A percentile compares a stretch with the other conserved stretches of the same genome.
phyloP scores from a whole-genome alignment of 2,888 invertebrate species.

The Anoncus sp. region DNA sequence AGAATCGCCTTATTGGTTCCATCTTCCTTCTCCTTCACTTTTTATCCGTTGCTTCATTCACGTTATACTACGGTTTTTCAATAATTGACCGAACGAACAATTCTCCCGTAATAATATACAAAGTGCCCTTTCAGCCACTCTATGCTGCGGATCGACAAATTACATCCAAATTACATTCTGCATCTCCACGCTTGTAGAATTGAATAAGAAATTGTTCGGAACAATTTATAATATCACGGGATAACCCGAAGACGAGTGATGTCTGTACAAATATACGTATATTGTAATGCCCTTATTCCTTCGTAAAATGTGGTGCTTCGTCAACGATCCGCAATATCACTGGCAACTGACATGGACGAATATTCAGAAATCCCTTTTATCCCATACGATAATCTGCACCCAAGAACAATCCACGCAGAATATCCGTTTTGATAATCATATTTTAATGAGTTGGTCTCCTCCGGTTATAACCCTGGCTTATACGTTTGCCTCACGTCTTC shows the following conservation, averaged over 20 bases:
- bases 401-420: neutral
- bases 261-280: neutral
- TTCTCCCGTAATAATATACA: conserved; percentile 65
- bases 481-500: neutral
- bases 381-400: conserved; percentile 4
- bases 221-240: neutral
- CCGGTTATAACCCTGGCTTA: neutral
- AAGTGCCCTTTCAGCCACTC: conserved; percentile 36
- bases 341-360: neutral
- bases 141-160: neutral
- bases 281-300: neutral
- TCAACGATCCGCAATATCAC: neutral
- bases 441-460: neutral
- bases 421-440: neutral
- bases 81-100: conserved; percentile 23
- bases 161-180: neutral
- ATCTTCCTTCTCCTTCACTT: neutral
- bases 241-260: neutral
- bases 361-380: neutral
- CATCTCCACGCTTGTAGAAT: neutral
- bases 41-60: neutral
- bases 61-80: conserved; percentile 18
- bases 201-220: conserved; percentile 1
- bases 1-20: neutral
- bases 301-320: neutral